Percentiles rank a stretch among this genome's conserved stretches.
These are phyloP conservation scores for Drosophila colorata DNA, from an alignment of 2,888 invertebrate genomes.

Conservation along the genomic window DNA sequence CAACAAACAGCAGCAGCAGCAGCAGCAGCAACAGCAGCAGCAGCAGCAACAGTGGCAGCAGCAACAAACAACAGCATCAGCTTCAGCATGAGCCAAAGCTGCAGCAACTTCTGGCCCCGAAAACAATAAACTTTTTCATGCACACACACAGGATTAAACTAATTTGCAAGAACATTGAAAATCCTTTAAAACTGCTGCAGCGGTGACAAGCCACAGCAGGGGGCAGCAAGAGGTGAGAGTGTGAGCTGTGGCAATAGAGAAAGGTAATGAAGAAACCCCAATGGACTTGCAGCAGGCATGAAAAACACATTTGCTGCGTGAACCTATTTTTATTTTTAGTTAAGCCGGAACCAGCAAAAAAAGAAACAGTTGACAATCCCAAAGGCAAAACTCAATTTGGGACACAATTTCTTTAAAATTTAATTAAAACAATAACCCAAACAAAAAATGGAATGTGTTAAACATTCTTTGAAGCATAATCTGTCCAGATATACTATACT, in stretches of 20 bases:
- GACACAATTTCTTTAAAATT: not conserved
- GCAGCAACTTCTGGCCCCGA: conserved; percentile 37
- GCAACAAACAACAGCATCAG: conserved; percentile 25
- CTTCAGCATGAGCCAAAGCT: conserved; percentile 18
- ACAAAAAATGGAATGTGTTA: no score
- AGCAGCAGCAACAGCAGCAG: conserved; percentile 3
- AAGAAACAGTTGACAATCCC: no score
- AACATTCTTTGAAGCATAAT: no score
- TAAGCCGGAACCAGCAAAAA: not conserved
- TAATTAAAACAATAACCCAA: not conserved
- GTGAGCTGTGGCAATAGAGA: not conserved
- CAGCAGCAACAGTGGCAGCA: conserved; percentile 26
- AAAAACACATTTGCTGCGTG: not conserved
- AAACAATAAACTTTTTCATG: conserved; percentile 70
- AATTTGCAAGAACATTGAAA: conserved; percentile 75
- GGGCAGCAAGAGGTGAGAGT: not conserved
- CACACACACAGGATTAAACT: conserved; percentile 64
- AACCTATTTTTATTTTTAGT: conserved; percentile 2
- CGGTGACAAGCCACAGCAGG: conserved; percentile 20
- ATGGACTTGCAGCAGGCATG: conserved; percentile 7
- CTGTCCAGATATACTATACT: no score
- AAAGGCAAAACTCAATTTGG: no score
- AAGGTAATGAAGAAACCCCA: conserved; percentile 11
- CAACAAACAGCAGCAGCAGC: conserved; percentile 26
- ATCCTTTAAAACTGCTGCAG: conserved; percentile 66